Percentiles rank a stretch among this genome's conserved stretches.
Evolutionary conservation across 2,113 vertebrate species (phyloP).

Genomic region (Mola mola): DNA sequence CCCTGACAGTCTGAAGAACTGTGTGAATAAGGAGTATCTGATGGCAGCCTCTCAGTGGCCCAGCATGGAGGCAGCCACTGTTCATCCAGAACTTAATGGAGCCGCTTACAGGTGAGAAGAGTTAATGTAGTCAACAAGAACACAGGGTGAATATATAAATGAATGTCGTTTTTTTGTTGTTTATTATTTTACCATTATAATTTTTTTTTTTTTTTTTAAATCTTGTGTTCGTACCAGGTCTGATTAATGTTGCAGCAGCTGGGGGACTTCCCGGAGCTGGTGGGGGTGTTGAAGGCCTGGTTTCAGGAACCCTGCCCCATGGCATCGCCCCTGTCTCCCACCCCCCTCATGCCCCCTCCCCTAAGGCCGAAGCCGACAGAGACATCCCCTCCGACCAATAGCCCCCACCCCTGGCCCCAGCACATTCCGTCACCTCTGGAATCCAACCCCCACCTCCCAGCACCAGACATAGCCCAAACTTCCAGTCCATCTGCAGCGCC

Average conservation of each 20-base stretch:
- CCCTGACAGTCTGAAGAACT: constrained; percentile 93
- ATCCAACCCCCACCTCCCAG: constrained; percentile 65
- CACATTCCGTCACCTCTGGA: constrained; percentile 83
- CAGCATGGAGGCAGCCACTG: constrained; percentile 87
- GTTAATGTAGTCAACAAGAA: background rate
- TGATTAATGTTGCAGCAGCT: constrained; percentile 87
- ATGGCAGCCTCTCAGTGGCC: constrained; percentile 92
- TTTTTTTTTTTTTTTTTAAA: constrained; percentile 68
- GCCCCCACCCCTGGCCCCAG: constrained; percentile 71
- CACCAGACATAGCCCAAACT: constrained; percentile 69
- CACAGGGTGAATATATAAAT: background rate
- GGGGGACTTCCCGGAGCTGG: constrained; percentile 85
- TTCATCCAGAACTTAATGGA: constrained; percentile 92
- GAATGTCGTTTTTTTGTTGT: background rate
- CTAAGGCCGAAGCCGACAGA: constrained; percentile 94
- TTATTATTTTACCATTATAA: background rate
- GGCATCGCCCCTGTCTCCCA: constrained; percentile 89
- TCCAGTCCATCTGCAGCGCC: constrained; percentile 66
- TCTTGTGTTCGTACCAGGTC: constrained; percentile 88
- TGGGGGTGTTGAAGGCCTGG: constrained; percentile 87
- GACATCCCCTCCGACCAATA: constrained; percentile 94
- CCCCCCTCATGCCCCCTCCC: constrained; percentile 87
- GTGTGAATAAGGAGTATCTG: constrained; percentile 95
- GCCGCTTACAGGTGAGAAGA: constrained; percentile 85
- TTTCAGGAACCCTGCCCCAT: constrained; percentile 83